Evolutionary conservation across 2,113 vertebrate genomes (phyloP).

Genomic region (Pseudolaguvia tuberculata): DNA sequence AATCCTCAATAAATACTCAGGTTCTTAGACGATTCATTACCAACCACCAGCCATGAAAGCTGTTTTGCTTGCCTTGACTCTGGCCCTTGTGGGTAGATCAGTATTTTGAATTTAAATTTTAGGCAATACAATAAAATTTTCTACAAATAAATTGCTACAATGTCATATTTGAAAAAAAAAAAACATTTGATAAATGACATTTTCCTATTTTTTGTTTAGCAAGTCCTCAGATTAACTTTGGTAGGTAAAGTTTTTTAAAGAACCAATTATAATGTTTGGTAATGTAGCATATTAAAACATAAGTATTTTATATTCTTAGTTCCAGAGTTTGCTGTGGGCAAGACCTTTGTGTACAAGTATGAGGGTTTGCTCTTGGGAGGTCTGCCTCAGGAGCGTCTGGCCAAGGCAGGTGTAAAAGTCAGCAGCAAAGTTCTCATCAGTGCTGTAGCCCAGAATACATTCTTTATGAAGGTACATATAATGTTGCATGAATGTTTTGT

Average conservation of each 20-base stretch:
- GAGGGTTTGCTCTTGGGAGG: constrained; percentile 65
- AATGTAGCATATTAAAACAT: not conserved
- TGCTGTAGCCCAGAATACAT: constrained; percentile 39
- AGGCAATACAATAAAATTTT: not conserved
- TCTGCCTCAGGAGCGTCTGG: constrained; percentile 68
- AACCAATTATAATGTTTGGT: not conserved
- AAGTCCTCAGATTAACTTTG: constrained; percentile 49
- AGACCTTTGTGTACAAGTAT: constrained; percentile 70
- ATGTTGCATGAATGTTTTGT: constrained; percentile 54
- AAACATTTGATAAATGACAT: not conserved
- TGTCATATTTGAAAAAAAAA: too few species aligned
- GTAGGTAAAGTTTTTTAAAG: constrained; percentile 37
- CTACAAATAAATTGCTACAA: not conserved
- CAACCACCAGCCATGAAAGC: constrained; percentile 71
- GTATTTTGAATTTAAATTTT: not conserved
- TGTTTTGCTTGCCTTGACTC: constrained; percentile 66
- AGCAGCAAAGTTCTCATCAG: constrained; percentile 69
- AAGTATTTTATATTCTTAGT: constrained; percentile 53
- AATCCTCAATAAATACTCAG: constrained; percentile 51
- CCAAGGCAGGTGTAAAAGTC: constrained; percentile 66
- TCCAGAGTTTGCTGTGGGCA: constrained; percentile 63
- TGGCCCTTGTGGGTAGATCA: constrained; percentile 78
- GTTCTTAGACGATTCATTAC: constrained; percentile 28
- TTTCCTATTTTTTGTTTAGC: constrained; percentile 34
- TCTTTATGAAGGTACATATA: constrained; percentile 51